These are phyloP conservation scores for Eurosta solidaginis DNA, from an alignment of 1,140 invertebrate species.

Conservation along the genomic window DNA sequence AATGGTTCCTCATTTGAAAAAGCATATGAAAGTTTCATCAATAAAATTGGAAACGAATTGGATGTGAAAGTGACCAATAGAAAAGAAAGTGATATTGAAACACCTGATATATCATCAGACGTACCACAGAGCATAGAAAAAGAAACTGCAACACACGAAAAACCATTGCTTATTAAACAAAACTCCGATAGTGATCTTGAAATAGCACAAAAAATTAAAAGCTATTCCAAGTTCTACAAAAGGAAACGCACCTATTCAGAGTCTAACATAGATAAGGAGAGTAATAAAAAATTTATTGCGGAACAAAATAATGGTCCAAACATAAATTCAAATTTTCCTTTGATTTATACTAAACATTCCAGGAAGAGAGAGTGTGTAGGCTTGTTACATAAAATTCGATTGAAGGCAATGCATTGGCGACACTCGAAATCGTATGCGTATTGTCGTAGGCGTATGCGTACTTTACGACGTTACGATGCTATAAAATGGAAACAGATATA, in stretches of 20 bases:
- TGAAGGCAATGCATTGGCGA: not conserved
- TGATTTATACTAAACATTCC: slow-evolving; percentile 8
- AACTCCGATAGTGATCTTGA: not conserved
- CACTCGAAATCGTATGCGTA: not conserved
- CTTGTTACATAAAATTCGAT: not conserved
- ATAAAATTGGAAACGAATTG: slow-evolving; percentile 38
- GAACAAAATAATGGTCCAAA: not conserved
- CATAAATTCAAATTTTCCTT: slow-evolving; percentile 20
- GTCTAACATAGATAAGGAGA: not conserved
- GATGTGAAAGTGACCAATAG: not conserved
- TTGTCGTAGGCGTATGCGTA: slow-evolving; percentile 17
- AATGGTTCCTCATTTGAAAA: slow-evolving; percentile 54
- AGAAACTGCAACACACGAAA: not conserved
- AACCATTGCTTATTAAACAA: not conserved
- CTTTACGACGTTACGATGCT: not conserved
- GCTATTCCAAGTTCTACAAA: slow-evolving; percentile 49
- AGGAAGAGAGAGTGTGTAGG: not conserved
- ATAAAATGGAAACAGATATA: not conserved
- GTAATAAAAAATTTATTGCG: not conserved
- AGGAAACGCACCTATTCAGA: slow-evolving; percentile 46
- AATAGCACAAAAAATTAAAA: slow-evolving; percentile 26
- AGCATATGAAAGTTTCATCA: slow-evolving; percentile 54
- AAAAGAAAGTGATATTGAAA: not conserved
- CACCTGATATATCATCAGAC: not conserved
- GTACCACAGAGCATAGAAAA: not conserved